phyloP scores from a whole-genome alignment of 64 coral and sea anemone genomes.

The Montipora capricornis region DNA sequence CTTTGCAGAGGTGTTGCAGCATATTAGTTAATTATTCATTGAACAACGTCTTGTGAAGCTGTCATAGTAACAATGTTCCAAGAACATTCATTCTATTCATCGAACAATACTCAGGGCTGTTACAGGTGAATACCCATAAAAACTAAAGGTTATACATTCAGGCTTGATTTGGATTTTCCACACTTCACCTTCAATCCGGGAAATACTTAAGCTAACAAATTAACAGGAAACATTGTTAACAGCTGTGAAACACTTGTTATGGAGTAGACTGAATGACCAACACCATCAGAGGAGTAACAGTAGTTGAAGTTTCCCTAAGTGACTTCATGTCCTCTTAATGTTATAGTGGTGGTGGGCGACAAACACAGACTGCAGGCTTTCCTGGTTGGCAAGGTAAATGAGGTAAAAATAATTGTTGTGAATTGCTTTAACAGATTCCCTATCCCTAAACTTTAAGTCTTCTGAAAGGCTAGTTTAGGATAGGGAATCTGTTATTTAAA shows the following conservation, averaged over 20 bases:
- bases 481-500: slow-evolving; percentile 15
- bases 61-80: slow-evolving; percentile 23
- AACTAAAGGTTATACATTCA: slow-evolving; percentile 22
- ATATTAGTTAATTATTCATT: slow-evolving; percentile 23
- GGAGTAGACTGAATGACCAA: slow-evolving; percentile 15
- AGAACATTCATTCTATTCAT: neutral
- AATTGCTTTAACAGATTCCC: neutral
- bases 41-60: slow-evolving; percentile 9
- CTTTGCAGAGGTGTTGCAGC: slow-evolving; percentile 63
- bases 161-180: slow-evolving; percentile 11
- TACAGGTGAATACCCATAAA: slow-evolving; percentile 1
- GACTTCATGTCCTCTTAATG: slow-evolving; percentile 22
- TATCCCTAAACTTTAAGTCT: slow-evolving; percentile 12
- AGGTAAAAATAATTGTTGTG: neutral
- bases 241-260: neutral
- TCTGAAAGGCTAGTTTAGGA: neutral
- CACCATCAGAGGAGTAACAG: slow-evolving; percentile 16
- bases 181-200: slow-evolving; percentile 3
- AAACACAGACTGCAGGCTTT: slow-evolving; percentile 2
- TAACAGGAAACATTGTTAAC: slow-evolving; percentile 20
- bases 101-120: neutral
- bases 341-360: slow-evolving; percentile 1
- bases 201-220: neutral
- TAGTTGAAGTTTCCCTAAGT: neutral
- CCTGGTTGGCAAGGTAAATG: neutral